A percentile compares a stretch with the other conserved stretches of the same genome.
Conservation (phyloP, 2,797 vertebrate species). For the Zonotrichia albicollis region DNA sequence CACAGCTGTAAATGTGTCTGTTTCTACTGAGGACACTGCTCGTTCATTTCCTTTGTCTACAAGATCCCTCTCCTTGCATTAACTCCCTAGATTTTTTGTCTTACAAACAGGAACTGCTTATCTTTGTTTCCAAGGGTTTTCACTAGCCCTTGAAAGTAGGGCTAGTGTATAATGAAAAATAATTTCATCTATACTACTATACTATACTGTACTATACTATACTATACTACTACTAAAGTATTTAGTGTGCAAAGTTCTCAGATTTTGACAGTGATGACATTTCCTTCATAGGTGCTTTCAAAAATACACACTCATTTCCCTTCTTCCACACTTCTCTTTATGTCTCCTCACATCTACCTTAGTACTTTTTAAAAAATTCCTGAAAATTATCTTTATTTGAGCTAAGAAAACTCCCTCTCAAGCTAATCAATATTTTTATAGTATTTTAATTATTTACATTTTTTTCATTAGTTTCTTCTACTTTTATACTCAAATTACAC, state of each 20-base stretch:
- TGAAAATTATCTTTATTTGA: neutral
- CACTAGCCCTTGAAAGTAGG: neutral
- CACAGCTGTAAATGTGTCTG: neutral
- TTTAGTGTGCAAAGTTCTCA: no score
- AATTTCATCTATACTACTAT: neutral
- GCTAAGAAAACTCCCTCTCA: neutral
- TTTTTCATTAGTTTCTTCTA: neutral
- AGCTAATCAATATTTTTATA: neutral
- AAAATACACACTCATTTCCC: neutral
- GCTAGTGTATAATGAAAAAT: neutral
- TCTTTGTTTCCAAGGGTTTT: neutral
- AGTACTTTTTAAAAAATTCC: neutral
- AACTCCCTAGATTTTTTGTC: neutral
- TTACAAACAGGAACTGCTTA: neutral
- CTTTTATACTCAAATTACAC: neutral
- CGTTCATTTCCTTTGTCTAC: neutral
- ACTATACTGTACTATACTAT: neutral
- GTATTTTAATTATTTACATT: neutral
- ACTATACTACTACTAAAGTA: no score
- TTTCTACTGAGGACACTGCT: neutral
- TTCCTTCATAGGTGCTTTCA: neutral
- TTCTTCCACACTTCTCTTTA: neutral
- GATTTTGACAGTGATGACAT: neutral
- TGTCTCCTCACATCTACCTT: neutral
- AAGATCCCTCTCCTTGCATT: neutral